Evolutionary conservation across 2,113 vertebrate genomes (phyloP), one percentile per base, ranked within the genome.

Genomic region (Quiscalus mexicanus): DNA sequence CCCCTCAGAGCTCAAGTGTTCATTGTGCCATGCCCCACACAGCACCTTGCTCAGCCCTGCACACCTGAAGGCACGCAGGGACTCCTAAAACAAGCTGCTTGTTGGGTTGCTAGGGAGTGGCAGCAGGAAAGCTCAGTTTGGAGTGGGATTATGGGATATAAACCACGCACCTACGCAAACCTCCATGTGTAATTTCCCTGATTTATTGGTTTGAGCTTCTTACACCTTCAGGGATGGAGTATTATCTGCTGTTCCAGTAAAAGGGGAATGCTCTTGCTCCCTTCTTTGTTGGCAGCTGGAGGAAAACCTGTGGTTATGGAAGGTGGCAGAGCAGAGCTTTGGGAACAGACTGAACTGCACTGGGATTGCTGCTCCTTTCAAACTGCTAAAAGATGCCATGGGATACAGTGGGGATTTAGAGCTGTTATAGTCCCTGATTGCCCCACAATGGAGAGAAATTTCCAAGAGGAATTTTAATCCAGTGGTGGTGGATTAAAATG

Each of bases 151-250:
- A 64, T 60, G 89, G 91, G 89, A 69, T 60, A 60, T 31, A 78
- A 95, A 81, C 49, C 60, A 13, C 2, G 67, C 64, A 90, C 82
- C 69, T 70, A 93, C 53, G 11, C 94, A 92, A 84, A 92, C 86
- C 76, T 90, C 59, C 7, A 49, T 19, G 0, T 87, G 94, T 96
- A 42, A 96, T 95, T 96, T 83, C 91, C 79, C 78, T 96, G 83
- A 94, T 97, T 96, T 96, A 96, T 90, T 92, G 92, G 92, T 0
- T 12, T 55, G 78, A 95, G 96, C 93, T 97, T 93, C 97, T 97
- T 35, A 11, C 86, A 94, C 82, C 96, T 97, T 94, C 84, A 53
- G 95, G 93, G 93, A 25, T 87, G 70, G 79, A 37, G 58, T 33
- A 5, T 53, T 55, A n/a, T 59, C 37, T 80, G 50, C 53, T 21